Evolutionary conservation across 2,888 invertebrate species (phyloP), one percentile per base, ranked within the genome.

Genomic region (Mesorhabditis belari): DNA sequence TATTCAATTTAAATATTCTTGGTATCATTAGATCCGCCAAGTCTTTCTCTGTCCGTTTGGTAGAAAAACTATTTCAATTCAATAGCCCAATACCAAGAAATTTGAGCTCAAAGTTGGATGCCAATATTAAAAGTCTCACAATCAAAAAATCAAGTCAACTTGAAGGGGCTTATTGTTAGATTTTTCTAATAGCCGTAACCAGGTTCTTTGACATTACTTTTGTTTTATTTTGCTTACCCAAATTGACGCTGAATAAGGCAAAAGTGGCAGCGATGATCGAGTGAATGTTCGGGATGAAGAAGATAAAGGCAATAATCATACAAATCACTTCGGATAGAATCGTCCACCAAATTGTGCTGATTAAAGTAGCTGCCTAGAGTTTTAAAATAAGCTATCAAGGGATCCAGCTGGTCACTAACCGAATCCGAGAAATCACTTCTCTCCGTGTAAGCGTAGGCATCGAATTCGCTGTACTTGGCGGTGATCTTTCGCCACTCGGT

Each of bases 361-460:
- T 63, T 58, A 74, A 65, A 3, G 68, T 68, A 1, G 61, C 63
- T 2, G 73, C 68, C 67, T 73, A 55, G 1, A 65, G 55, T 23
- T 24, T 5, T 2, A 52, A 3, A 9, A n/a, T 44, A 23, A 4
- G 44, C n/a, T n/a, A 35, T 35, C n/a, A 35, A 35, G n/a, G n/a
- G n/a, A n/a, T n/a, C n/a, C n/a, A n/a, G n/a, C n/a, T 35, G n/a
- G 12, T 9, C 1, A 35, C 44, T 26, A 29, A 67, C 69, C 65
- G 66, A 71, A 61, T 74, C 74, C 9, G 71, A 71, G 23, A 71
- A 74, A 54, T 72, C 70, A 29, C 65, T 66, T 6, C 71, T 61
- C 49, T 74, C 74, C 4, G 71, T 66, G 64, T 72, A 74, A 0
- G 72, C 55, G 54, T 66, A 70, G 19, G 70, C 62, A 25, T 70